Evolutionary conservation across 2,797 vertebrate genomes (phyloP), one percentile per base, ranked within the genome.

Genomic region (Sebastes vulpes): DNA sequence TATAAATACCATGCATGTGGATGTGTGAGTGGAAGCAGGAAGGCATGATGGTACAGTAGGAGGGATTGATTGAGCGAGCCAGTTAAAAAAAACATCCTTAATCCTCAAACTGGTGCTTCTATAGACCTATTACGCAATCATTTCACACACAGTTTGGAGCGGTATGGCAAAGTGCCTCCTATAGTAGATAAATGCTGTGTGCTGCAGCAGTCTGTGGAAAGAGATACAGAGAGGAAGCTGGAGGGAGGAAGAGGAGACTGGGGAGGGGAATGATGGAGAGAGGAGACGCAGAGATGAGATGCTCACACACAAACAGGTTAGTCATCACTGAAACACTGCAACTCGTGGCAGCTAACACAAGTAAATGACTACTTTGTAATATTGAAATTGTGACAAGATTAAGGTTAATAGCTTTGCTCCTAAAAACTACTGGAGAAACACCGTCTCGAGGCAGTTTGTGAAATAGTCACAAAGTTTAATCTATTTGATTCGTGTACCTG

Each of bases 121-220:
- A n/a, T 25, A 9, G 23, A 12, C 32, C 65, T 23, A 21, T 81
- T 84, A 84, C 0, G 23, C 77, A 83, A 77, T 73, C 35, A 60
- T 29, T 66, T 54, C 58, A 72, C 59, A 63, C 66, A 70, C 18
- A 54, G 50, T 81, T 25, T 52, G 52, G 48, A 58, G 54, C 29
- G 1, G 10, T 58, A 38, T 1, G 50, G 59, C 28, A 65, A 48
- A 70, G 65, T 58, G 26, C 46, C 72, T 79, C 42, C 23, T 61
- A 10, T 6, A 71, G 57, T 35, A 80, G 69, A 90, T 53, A 63
- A 66, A 82, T 61, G 9, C 28, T 23, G 68, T 64, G 75, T 61
- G 9, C 28, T 23, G 68, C 65, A 14, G 56, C n/a, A 21, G 58
- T 53, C 72, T 84, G 56, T 53, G 12, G 46, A 70, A 35, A 67